phyloP scores from a whole-genome alignment of 2,797 vertebrate species.

The Cheirogaleus major region DNA sequence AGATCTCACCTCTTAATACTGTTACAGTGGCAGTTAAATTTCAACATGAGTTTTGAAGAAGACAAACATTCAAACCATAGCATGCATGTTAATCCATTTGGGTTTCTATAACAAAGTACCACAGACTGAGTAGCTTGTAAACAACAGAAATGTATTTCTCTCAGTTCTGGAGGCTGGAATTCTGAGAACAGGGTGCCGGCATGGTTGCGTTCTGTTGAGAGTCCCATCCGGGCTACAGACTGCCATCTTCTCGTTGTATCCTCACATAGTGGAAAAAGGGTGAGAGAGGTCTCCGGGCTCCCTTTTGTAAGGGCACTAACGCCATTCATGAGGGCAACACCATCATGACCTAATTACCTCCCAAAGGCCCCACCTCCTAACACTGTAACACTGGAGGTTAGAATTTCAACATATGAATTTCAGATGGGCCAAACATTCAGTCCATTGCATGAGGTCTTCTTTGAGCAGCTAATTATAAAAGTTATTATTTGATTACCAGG shows the following conservation, averaged over 20 bases:
- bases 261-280: not conserved
- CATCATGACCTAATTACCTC: not conserved
- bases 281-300: not conserved
- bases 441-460: not conserved
- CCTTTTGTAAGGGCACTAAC: not conserved
- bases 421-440: not conserved
- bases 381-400: not conserved
- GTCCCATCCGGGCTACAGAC: not conserved
- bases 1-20: not conserved
- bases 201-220: not conserved
- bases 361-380: not conserved
- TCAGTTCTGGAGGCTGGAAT: not conserved
- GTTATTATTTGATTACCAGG: not conserved
- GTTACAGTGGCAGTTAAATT: not conserved
- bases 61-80: not conserved
- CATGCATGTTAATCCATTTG: not conserved
- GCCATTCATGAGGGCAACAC: not conserved
- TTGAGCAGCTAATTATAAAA: not conserved
- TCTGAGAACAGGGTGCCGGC: not conserved
- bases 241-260: not conserved
- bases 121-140: not conserved
- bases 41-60: not conserved
- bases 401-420: not conserved
- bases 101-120: not conserved
- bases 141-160: not conserved